Evolutionary conservation across 2,888 invertebrate genomes (phyloP).

Genomic region (Eupsilia transversa): DNA sequence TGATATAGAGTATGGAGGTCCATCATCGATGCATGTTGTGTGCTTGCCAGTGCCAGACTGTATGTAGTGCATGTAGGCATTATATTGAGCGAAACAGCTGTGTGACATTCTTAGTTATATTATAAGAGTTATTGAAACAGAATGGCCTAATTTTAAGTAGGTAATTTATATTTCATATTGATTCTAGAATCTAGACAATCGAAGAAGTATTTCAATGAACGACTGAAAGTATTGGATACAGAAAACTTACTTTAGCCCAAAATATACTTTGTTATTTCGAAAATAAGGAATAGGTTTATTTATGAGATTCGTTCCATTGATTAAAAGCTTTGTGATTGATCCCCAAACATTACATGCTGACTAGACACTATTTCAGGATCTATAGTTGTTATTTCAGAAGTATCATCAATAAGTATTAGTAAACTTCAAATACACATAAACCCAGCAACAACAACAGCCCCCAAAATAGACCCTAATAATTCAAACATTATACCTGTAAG

Average conservation of each 20-base stretch:
- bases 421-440: background rate
- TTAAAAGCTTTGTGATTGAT: background rate
- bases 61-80: constrained; percentile 10
- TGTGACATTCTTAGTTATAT: constrained; percentile 23
- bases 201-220: background rate
- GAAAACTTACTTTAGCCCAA: too few species aligned
- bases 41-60: constrained; percentile 16
- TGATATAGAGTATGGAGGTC: background rate
- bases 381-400: background rate
- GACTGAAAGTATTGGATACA: background rate
- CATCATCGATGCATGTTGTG: constrained; percentile 32
- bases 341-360: background rate
- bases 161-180: background rate
- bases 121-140: background rate
- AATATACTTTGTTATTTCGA: background rate
- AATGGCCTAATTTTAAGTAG: background rate
- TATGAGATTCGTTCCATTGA: background rate
- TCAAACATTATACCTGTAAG: constrained; percentile 31
- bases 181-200: background rate
- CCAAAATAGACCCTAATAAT: constrained; percentile 37
- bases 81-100: constrained; percentile 35
- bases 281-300: background rate
- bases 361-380: background rate
- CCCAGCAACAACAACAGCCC: background rate
- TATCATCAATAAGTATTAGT: background rate